Conservation (phyloP, 2,888 invertebrate genomes). For the Leucania comma region DNA sequence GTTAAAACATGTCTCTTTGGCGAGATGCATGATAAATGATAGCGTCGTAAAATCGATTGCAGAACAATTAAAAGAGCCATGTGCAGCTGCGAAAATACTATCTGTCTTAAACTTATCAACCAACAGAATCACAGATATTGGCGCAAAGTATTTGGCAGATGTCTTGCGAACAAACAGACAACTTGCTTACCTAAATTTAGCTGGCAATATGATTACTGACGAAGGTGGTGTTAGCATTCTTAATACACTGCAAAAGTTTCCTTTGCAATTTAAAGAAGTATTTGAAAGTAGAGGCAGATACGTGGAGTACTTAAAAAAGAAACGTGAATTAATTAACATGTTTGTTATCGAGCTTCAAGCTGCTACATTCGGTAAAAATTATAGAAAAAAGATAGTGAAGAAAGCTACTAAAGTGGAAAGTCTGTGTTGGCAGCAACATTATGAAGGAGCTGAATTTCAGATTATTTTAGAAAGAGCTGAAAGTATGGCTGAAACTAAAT, state of each 20-base stretch:
- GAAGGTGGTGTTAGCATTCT: slow-evolving; percentile 71
- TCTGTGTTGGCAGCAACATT: not conserved
- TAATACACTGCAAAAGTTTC: slow-evolving; percentile 42
- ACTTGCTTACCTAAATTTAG: slow-evolving; percentile 77
- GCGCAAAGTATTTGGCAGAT: slow-evolving; percentile 71
- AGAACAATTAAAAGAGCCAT: slow-evolving; percentile 63
- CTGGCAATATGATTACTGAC: slow-evolving; percentile 77
- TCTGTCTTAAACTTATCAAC: slow-evolving; percentile 75
- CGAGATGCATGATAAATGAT: slow-evolving; percentile 77
- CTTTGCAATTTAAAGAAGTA: slow-evolving; percentile 44
- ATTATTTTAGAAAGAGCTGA: slow-evolving; percentile 69
- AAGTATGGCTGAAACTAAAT: slow-evolving; percentile 56
- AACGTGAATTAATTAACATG: not conserved
- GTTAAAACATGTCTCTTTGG: slow-evolving; percentile 75
- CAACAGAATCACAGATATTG: slow-evolving; percentile 79
- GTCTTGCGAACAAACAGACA: slow-evolving; percentile 75
- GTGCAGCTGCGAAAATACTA: slow-evolving; percentile 72
- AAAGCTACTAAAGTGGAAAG: not conserved
- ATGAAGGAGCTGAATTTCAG: not conserved
- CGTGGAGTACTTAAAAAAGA: slow-evolving; percentile 13
- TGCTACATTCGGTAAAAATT: not conserved
- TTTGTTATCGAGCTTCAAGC: not conserved
- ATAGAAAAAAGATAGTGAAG: not conserved
- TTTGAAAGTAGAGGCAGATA: not conserved
- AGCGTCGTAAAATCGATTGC: slow-evolving; percentile 69